Conservation (phyloP, 2,113 vertebrate genomes). For the Smithornis capensis region DNA sequence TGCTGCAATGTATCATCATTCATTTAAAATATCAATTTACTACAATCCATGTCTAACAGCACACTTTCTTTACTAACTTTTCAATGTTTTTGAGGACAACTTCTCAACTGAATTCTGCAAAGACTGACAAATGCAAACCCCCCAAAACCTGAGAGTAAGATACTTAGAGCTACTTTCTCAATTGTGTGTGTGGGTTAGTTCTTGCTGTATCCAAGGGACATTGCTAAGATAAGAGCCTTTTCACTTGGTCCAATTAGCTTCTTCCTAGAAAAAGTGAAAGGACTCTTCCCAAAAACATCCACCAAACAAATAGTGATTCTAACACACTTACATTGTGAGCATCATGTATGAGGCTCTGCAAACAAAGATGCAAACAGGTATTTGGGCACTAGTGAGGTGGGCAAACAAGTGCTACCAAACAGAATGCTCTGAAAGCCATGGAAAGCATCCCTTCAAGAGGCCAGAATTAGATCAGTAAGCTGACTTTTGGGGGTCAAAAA, state of each 20-base stretch:
- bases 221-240: background rate
- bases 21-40: background rate
- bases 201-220: background rate
- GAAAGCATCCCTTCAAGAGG: background rate
- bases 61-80: background rate
- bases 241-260: background rate
- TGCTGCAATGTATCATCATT: background rate
- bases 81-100: background rate
- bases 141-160: background rate
- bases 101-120: background rate
- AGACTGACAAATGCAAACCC: background rate
- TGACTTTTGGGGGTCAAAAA: background rate
- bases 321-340: fast-evolving
- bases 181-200: fast-evolving
- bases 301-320: background rate
- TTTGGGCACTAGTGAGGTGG: background rate
- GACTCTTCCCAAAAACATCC: background rate
- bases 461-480: background rate
- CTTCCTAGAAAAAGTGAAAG: background rate
- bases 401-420: background rate
- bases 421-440: background rate
- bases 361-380: background rate
- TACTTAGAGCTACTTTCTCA: background rate
- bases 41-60: background rate
- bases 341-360: background rate